Conservation (phyloP, 2,113 vertebrate genomes). For the Ellobius talpinus region DNA sequence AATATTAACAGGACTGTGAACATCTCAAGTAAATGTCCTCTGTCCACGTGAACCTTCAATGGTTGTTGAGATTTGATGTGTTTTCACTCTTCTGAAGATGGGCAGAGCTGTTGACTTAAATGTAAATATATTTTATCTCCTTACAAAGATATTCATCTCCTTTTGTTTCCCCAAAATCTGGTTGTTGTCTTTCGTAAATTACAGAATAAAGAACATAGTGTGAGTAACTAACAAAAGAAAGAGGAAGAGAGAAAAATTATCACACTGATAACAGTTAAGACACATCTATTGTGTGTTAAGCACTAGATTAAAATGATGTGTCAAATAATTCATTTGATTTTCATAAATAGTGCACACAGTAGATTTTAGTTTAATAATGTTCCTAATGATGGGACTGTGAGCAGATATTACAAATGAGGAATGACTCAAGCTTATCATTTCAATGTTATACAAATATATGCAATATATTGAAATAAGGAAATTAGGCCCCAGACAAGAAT, state of each 20-base stretch:
- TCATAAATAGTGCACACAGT: neutral
- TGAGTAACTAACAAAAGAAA: neutral
- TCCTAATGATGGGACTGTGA: neutral
- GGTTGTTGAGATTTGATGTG: neutral
- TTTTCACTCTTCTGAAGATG: neutral
- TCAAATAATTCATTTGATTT: neutral
- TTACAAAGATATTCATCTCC: neutral
- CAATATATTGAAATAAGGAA: neutral
- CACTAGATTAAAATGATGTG: neutral
- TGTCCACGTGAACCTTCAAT: neutral
- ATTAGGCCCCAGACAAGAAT: neutral
- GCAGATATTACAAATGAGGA: neutral
- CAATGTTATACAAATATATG: neutral
- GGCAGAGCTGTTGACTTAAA: neutral
- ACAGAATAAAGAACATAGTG: neutral
- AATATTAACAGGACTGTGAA: neutral
- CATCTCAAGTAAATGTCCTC: neutral
- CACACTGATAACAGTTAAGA: neutral
- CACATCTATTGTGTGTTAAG: neutral
- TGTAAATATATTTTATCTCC: neutral
- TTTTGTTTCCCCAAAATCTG: neutral
- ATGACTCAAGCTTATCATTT: neutral
- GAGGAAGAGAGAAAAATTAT: neutral
- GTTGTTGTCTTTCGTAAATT: neutral
- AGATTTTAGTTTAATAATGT: neutral